These are phyloP conservation scores for Brachionus koreanus DNA, from an alignment of 1,140 invertebrate genomes.

Conservation along the genomic window DNA sequence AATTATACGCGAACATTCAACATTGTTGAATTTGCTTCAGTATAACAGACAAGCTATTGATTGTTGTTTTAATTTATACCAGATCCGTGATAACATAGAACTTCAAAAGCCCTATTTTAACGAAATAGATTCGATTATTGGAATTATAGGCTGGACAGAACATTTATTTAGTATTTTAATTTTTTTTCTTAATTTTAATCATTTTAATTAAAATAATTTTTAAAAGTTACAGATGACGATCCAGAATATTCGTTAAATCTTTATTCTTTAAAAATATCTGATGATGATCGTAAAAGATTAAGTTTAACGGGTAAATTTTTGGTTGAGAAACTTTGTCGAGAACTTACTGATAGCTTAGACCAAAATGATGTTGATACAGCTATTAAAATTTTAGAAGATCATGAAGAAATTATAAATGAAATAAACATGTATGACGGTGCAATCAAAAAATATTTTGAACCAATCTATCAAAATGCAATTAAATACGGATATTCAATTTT, in stretches of 20 bases:
- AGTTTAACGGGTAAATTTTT: neutral
- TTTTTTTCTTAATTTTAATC: neutral
- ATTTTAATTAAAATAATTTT: neutral
- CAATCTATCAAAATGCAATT: neutral
- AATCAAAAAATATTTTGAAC: neutral
- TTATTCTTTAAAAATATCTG: neutral
- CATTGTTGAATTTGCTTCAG: neutral
- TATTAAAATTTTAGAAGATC: neutral
- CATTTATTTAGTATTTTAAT: neutral
- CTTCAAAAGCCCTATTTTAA: neutral
- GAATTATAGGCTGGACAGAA: neutral
- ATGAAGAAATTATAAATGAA: constrained; percentile 4
- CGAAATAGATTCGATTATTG: neutral
- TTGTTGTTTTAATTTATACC: neutral
- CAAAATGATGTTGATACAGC: neutral
- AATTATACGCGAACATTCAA: neutral
- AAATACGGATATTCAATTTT: neutral
- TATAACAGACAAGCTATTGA: neutral
- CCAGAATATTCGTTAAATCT: neutral
- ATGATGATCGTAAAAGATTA: neutral
- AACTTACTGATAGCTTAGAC: neutral
- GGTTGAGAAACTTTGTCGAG: neutral
- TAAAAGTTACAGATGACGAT: neutral
- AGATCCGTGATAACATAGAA: neutral
- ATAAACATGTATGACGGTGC: neutral